Base-by-base conservation (phyloP, 2,888 invertebrate genomes). In the Leptinotarsa peninsularis region DNA sequence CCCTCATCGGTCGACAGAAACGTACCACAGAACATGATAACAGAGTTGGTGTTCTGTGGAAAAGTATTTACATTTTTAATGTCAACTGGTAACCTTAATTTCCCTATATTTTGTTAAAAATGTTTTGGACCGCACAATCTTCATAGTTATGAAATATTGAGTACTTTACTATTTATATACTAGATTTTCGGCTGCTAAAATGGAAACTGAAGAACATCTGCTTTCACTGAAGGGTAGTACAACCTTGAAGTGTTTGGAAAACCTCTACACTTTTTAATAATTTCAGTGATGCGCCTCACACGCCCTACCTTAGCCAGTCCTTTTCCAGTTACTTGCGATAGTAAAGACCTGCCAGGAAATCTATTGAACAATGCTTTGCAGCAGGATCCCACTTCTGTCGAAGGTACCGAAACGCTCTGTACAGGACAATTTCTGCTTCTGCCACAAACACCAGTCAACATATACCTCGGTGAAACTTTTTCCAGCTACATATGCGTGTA, bases 391-490 rank as follows among this genome's bases (percentile, higher is more conserved):
- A 94, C 96, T n/a, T 91, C 95, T 49, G 94, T 96, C 1, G 91
- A 92, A 76, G 94, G 94, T 73, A 92, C 95, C 86, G 96, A 96
- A 89, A 94, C 95, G 0, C 89, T 95, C 72, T 93, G 94, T n/a
- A 91, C 95, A 72, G 97, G 98, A 2, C 96, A 98, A 85, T 96
- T 98, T 87, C 90, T 99, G 84, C 90, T 98, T 74, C 89, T 99
- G 71, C 99, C 99, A 17, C 98, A 98, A 90, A 97, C 96, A 87
- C 98, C 99, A 89, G 98, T 98, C 5, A 98, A 97, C 87, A 98
- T 99, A 83, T 99, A 98, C 88, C 90, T 99, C 66, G 99, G 98
- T 21, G 99, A 99, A 91, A 98, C 98, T 17, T 99, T 99, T 89
- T 96, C 98, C 2, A 98, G 98, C 87, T 98, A 98, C 87, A 94